Conservation (phyloP, 2,888 invertebrate genomes). For the Scrobipalpa costella region DNA sequence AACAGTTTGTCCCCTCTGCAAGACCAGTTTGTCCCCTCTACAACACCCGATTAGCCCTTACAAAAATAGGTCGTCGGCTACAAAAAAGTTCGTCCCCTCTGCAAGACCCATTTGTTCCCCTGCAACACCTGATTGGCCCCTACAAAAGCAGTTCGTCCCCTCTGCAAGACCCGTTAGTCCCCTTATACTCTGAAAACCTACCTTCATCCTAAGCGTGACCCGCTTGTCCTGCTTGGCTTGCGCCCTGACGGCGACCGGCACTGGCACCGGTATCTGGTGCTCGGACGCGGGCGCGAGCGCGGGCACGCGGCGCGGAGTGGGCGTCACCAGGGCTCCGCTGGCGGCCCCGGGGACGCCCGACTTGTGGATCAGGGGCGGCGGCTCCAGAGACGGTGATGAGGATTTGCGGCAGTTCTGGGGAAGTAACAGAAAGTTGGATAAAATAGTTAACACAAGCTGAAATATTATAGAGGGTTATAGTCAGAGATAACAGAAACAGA, state of each 20-base stretch:
- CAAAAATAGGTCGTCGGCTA: too few relatives aligned
- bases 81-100: too few relatives aligned
- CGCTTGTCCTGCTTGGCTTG: conserved; percentile 56
- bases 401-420: conserved; percentile 66
- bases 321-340: conserved; percentile 22
- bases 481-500: too few relatives aligned
- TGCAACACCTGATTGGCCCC: too few relatives aligned
- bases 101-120: too few relatives aligned
- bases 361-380: conserved; percentile 54
- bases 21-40: too few relatives aligned
- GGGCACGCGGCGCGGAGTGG: conserved; percentile 14
- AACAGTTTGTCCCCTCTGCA: too few relatives aligned
- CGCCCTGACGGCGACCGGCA: conserved; percentile 28
- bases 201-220: conserved; percentile 67
- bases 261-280: conserved; percentile 33
- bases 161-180: neutral
- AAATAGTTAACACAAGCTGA: neutral
- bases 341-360: conserved; percentile 43
- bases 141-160: too few relatives aligned
- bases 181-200: conserved; percentile 31
- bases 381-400: conserved; percentile 55
- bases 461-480: too few relatives aligned
- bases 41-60: too few relatives aligned
- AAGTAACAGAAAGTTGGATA: neutral
- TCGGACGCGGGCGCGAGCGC: conserved; percentile 37